Base-by-base conservation (phyloP, 2,888 invertebrate species). In the Hyposoter dolosus region DNA sequence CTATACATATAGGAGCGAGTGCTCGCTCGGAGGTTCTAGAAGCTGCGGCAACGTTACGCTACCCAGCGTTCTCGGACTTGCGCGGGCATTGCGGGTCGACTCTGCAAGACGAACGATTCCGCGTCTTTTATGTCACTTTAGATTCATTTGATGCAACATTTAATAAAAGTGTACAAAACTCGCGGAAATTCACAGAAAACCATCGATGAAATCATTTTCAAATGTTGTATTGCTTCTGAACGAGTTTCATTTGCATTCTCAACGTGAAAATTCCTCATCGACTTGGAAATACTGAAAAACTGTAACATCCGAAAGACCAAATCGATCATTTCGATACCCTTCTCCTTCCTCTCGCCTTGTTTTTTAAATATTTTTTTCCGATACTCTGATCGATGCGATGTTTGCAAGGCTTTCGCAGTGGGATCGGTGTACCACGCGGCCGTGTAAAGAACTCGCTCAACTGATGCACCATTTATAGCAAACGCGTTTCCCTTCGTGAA, bases 401-500 rank as follows among this genome's bases (percentile, higher is more conserved):
- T 43, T 4, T 72, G 74, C 82, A 85, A 85, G 78, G 79, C 32
- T 71, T 68, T 78, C 56, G 60, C 77, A 53, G 19, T 28, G 71
- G 17, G 78, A 75, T 77, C 71, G 74, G 72, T 45, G 40, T 68
- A 47, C 40, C 75, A 78, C 50, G 66, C 56, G 71, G 47, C 71
- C 71, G 65, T 53, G 74, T 72, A 72, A 77, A 77, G 74, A 60
- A 72, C 85, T 83, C 66, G 81, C 79, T 83, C 76, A 15, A 65
- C 83, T 77, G 66, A 60, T 75, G n/a, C 12, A 77, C 83, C 85
- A 83, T 86, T 83, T 86, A 83, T 77, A 82, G 85, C 69, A 80
- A 83, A 83, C 83, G 83, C 83, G 85, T 86, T 86, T 86, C 83
- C 85, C 83, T 85, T 86, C 83, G 84, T 28, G 53, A 50, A 63